These are phyloP conservation scores for Tetragnatha montana DNA, from an alignment of 2,888 invertebrate species.

Conservation along the genomic window DNA sequence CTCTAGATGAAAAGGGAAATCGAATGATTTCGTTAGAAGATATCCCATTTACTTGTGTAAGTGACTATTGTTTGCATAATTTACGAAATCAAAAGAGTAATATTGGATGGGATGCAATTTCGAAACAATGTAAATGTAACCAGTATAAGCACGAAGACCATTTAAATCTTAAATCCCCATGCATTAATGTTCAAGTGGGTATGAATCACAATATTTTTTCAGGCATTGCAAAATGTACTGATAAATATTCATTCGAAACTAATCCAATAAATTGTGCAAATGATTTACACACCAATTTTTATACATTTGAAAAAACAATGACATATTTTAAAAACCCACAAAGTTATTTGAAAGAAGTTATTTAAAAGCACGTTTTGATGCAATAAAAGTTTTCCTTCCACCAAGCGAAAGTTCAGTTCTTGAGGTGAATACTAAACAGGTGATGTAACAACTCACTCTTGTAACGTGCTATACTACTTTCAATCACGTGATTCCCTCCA, in stretches of 20 bases:
- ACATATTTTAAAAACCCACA: neutral
- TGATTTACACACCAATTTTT: neutral
- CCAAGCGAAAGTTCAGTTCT: no score
- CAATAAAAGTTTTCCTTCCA: no score
- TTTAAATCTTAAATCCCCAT: constrained; percentile 2
- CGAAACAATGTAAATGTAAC: constrained; percentile 6
- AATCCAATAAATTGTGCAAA: constrained; percentile 5
- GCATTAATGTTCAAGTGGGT: neutral
- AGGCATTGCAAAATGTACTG: constrained; percentile 8
- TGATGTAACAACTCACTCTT: no score
- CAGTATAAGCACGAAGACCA: constrained; percentile 3
- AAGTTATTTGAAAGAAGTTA: neutral
- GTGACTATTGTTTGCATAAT: constrained; percentile 24
- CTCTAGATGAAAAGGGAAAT: constrained; percentile 15
- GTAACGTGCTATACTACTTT: no score
- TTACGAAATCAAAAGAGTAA: neutral
- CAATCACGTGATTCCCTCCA: no score
- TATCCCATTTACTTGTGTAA: constrained; percentile 21
- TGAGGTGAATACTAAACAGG: no score
- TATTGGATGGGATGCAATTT: constrained; percentile 13
- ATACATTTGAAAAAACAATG: neutral
- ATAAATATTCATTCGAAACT: neutral
- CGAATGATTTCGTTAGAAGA: constrained; percentile 12
- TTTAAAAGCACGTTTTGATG: no score
- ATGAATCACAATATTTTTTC: neutral